A percentile compares a stretch with the other conserved stretches of the same genome.
Conservation (phyloP, 2,888 invertebrate genomes). For the Polia nebulosa region DNA sequence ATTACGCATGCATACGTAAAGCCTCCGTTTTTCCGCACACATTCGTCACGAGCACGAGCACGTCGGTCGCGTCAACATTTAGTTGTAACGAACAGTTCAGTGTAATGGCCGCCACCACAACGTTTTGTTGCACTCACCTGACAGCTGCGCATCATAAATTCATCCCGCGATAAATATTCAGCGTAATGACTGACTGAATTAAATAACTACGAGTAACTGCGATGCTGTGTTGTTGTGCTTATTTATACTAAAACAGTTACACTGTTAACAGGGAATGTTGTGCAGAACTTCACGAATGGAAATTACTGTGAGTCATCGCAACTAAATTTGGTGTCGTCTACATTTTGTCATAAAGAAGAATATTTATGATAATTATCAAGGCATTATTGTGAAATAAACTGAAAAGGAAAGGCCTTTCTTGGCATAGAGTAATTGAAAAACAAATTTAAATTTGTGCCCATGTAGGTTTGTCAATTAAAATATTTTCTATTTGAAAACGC, state of each 20-base stretch:
- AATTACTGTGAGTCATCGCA: background rate
- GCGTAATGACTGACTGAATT: slow-evolving; percentile 25
- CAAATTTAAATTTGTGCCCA: no score
- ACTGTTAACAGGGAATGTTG: background rate
- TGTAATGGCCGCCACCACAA: slow-evolving; percentile 26
- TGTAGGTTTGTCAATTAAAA: no score
- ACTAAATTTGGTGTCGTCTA: no score
- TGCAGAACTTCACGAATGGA: background rate
- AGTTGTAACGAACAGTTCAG: slow-evolving; percentile 23
- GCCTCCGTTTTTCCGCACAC: background rate
- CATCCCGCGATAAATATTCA: slow-evolving; percentile 35
- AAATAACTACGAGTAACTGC: slow-evolving; percentile 23
- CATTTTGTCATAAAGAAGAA: no score
- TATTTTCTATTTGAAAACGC: background rate
- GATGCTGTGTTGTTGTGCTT: background rate
- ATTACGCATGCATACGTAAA: slow-evolving; percentile 18
- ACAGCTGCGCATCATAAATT: slow-evolving; percentile 44
- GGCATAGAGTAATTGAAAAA: no score
- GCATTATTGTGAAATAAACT: no score
- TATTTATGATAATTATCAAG: no score
- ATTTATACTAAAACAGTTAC: background rate
- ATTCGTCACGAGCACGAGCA: slow-evolving; percentile 16
- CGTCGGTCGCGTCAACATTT: slow-evolving; percentile 4
- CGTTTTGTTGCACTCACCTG: slow-evolving; percentile 14
- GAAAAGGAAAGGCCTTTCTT: no score